Percentiles rank a stretch among this genome's conserved stretches.
Conservation (phyloP, 2,797 vertebrate species). For the Hypotaenidia okinawae region DNA sequence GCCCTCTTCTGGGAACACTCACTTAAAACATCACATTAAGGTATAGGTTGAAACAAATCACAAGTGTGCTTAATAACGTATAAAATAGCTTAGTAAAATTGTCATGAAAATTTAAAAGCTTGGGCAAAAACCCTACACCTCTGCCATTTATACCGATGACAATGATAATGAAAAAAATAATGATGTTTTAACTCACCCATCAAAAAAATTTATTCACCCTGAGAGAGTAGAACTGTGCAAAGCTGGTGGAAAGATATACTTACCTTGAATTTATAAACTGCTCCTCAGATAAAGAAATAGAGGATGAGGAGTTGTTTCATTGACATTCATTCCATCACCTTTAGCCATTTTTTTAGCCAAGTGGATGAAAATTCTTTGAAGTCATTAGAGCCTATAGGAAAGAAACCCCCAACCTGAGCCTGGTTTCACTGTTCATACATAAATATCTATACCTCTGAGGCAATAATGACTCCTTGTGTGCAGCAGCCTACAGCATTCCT, state of each 20-base stretch:
- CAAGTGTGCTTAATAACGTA: constrained; percentile 68
- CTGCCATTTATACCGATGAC: constrained; percentile 70
- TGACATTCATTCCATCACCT: constrained; percentile 31
- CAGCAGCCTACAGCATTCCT: neutral
- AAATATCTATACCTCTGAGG: fast-evolving
- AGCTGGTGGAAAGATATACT: constrained; percentile 57
- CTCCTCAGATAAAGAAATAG: constrained; percentile 49
- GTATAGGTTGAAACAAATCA: constrained; percentile 63
- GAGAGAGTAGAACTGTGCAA: constrained; percentile 52
- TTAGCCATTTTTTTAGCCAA: constrained; percentile 28
- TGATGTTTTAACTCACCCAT: constrained; percentile 67
- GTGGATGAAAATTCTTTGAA: neutral
- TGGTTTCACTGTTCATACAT: neutral
- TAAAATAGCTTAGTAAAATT: constrained; percentile 72
- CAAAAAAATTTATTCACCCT: constrained; percentile 71
- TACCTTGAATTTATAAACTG: constrained; percentile 70
- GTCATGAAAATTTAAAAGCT: constrained; percentile 74
- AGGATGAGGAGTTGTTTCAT: constrained; percentile 24
- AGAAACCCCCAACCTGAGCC: neutral
- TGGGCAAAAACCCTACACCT: constrained; percentile 56
- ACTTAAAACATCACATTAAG: constrained; percentile 51
- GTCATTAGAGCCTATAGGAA: neutral
- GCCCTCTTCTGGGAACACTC: constrained; percentile 43
- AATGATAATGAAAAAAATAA: constrained; percentile 74
- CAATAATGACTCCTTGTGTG: neutral